Conservation (phyloP, 2,797 vertebrate genomes). For the Podarcis siculus region DNA sequence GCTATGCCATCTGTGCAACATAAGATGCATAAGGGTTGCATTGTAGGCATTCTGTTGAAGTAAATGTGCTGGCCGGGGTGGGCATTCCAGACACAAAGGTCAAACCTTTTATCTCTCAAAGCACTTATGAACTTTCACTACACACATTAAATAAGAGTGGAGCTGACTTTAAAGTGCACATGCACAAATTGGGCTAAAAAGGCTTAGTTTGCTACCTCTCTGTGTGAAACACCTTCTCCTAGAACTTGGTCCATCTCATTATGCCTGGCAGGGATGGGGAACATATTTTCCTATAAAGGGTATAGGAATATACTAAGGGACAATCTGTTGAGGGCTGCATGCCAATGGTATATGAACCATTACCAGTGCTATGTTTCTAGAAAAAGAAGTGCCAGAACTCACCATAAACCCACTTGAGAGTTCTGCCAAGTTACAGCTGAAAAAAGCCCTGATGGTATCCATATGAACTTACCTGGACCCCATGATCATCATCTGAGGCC, state of each 20-base stretch:
- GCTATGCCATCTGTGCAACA: constrained; percentile 41
- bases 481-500: no score
- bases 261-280: no score
- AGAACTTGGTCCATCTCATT: neutral
- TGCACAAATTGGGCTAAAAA: neutral
- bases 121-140: neutral
- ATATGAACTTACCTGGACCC: no score
- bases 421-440: no score
- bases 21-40: constrained; percentile 46
- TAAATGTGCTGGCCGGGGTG: neutral
- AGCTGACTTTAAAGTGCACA: neutral
- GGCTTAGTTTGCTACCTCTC: neutral
- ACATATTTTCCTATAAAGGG: no score
- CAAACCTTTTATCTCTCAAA: neutral
- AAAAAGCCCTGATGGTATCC: no score
- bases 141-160: neutral
- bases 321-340: no score
- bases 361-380: neutral
- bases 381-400: no score
- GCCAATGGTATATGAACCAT: neutral
- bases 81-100: neutral
- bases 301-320: no score
- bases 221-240: neutral
- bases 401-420: no score
- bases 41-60: constrained; percentile 25